Evolutionary conservation across 2,888 invertebrate species (phyloP).

Genomic region (Adineta ricciae): DNA sequence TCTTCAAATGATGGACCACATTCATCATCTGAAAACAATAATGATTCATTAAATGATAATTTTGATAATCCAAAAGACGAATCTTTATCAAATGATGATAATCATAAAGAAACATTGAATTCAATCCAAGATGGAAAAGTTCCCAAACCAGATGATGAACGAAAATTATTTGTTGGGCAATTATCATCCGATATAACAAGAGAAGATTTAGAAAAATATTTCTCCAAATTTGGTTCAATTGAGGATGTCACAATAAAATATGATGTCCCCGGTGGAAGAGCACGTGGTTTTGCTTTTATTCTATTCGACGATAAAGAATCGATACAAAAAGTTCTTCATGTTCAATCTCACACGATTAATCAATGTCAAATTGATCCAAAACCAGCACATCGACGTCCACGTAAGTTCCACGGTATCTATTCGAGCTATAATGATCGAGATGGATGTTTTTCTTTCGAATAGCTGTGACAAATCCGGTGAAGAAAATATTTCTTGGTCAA

Average conservation of each 20-base stretch:
- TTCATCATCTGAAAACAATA: neutral
- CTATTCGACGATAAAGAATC: slow-evolving; percentile 15
- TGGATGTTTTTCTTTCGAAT: neutral
- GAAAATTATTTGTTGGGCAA: slow-evolving; percentile 16
- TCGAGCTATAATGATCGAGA: too few relatives aligned
- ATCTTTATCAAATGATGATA: neutral
- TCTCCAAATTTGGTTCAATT: neutral
- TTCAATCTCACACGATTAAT: neutral
- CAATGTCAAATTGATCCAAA: slow-evolving; percentile 13
- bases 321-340: neutral
- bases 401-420: too few relatives aligned
- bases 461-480: slow-evolving; percentile 19
- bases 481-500: slow-evolving; percentile 19
- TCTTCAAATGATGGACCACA: neutral
- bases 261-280: slow-evolving; percentile 19
- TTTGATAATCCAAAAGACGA: neutral
- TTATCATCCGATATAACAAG: slow-evolving; percentile 16
- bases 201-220: slow-evolving; percentile 14
- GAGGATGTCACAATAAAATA: slow-evolving; percentile 20
- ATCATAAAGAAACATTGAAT: neutral
- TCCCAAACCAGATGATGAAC: slow-evolving; percentile 16
- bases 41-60: neutral
- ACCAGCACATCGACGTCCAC: slow-evolving; percentile 18
- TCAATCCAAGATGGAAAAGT: neutral
- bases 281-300: slow-evolving; percentile 20